Evolutionary conservation across 1,140 invertebrate species (phyloP).

Genomic region (Caenorhabditis inopinata): DNA sequence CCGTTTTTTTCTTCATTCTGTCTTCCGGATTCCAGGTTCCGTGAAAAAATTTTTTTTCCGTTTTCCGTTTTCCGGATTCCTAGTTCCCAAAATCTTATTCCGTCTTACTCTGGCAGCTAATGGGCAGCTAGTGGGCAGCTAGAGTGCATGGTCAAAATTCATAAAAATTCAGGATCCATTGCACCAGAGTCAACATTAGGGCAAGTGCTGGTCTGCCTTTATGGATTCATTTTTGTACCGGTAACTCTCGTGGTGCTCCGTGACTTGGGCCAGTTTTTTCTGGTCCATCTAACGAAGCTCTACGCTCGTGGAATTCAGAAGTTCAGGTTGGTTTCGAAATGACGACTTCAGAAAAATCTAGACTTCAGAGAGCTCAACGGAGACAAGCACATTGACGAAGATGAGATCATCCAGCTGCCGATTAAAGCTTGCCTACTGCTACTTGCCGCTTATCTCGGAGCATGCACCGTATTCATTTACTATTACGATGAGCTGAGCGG

Average conservation of each 20-base stretch:
- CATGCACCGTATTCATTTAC: constrained; percentile 7
- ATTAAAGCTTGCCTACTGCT: constrained; percentile 3
- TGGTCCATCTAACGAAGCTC: constrained; percentile 42
- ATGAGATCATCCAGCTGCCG: constrained; percentile 32
- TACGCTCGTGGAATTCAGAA: constrained; percentile 10
- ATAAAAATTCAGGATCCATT: constrained; percentile 31
- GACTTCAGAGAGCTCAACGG: constrained; percentile 30
- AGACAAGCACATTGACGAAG: neutral
- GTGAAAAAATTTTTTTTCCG: no score
- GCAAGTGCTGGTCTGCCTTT: constrained; percentile 30
- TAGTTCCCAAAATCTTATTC: no score
- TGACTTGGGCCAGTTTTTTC: constrained; percentile 38
- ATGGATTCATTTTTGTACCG: constrained; percentile 40
- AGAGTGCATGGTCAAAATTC: no score
- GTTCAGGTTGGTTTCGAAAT: constrained; percentile 17
- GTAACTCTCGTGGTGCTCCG: constrained; percentile 40
- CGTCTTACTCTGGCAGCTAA: no score
- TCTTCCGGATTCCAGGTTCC: no score
- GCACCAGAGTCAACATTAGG: neutral
- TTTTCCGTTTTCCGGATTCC: no score
- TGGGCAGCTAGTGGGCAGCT: no score
- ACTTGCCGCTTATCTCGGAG: neutral
- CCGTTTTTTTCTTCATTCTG: no score
- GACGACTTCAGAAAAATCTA: neutral
- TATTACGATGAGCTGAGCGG: constrained; percentile 27